Conservation (phyloP, 2,797 vertebrate species). For the Platalea minor region DNA sequence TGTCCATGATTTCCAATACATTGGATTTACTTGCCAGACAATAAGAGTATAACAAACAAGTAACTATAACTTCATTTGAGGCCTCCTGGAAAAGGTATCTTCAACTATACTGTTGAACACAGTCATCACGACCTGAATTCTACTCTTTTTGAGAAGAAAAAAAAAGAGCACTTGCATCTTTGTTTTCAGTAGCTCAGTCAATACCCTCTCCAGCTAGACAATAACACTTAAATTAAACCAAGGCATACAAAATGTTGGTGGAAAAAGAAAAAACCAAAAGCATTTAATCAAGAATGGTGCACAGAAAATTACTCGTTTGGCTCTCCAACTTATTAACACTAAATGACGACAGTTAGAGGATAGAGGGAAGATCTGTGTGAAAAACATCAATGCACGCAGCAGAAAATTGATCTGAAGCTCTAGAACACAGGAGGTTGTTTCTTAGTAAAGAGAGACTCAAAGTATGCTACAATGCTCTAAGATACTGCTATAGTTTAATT, state of each 20-base stretch:
- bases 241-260: not conserved
- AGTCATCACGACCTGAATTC: not conserved
- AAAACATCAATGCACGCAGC: not conserved
- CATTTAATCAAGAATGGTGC: not conserved
- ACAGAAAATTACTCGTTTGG: not conserved
- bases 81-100: not conserved
- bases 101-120: not conserved
- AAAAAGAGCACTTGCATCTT: not conserved
- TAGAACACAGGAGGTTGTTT: not conserved
- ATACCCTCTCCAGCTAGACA: not conserved
- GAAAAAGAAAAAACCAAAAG: not conserved
- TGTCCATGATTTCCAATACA: not conserved
- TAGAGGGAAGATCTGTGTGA: not conserved
- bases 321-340: not conserved
- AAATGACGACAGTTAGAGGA: not conserved
- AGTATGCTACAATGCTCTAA: not conserved
- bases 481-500: not conserved
- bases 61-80: not conserved
- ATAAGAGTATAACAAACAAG: not conserved
- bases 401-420: not conserved
- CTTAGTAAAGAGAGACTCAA: not conserved
- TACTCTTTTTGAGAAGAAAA: not conserved
- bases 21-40: not conserved
- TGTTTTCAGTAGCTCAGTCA: not conserved
- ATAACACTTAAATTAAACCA: not conserved